Percentiles rank a stretch among this genome's conserved stretches.
These are phyloP conservation scores for Drosophila melanosoma DNA, from an alignment of 2,888 invertebrate species.

Conservation along the genomic window DNA sequence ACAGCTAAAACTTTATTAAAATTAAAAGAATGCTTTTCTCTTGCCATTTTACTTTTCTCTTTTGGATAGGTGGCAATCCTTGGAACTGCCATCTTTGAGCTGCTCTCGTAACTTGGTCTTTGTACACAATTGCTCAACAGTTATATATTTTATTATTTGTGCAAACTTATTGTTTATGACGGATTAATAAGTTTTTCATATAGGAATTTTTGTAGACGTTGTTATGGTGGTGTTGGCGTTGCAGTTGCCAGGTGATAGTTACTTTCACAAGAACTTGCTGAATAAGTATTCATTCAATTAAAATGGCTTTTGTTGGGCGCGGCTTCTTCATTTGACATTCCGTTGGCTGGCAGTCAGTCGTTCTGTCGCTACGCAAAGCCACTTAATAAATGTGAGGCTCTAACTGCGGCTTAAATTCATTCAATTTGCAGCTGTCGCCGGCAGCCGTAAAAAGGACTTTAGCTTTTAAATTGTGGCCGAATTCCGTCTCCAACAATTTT, in stretches of 20 bases:
- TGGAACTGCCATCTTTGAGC: slow-evolving; percentile 3
- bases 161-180: slow-evolving; percentile 36
- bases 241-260: slow-evolving; percentile 47
- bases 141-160: slow-evolving; percentile 26
- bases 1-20: neutral
- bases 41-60: slow-evolving; percentile 1
- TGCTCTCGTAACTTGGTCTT: neutral
- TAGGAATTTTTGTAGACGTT: slow-evolving; percentile 29
- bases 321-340: slow-evolving; percentile 26
- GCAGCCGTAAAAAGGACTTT: slow-evolving; percentile 75
- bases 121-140: slow-evolving; percentile 7
- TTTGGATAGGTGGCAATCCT: neutral
- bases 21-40: neutral
- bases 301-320: slow-evolving; percentile 53
- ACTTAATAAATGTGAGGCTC: slow-evolving; percentile 71
- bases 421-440: slow-evolving; percentile 78
- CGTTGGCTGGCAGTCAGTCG: slow-evolving; percentile 15
- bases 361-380: slow-evolving; percentile 45
- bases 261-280: slow-evolving; percentile 39
- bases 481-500: slow-evolving; percentile 25
- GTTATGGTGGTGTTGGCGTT: slow-evolving; percentile 13
- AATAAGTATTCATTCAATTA: slow-evolving; percentile 63
- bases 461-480: slow-evolving; percentile 66
- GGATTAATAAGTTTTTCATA: slow-evolving; percentile 44
- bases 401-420: slow-evolving; percentile 70